These are phyloP conservation scores for Tipula confusa DNA, from an alignment of 2,888 invertebrate species.

Conservation along the genomic window DNA sequence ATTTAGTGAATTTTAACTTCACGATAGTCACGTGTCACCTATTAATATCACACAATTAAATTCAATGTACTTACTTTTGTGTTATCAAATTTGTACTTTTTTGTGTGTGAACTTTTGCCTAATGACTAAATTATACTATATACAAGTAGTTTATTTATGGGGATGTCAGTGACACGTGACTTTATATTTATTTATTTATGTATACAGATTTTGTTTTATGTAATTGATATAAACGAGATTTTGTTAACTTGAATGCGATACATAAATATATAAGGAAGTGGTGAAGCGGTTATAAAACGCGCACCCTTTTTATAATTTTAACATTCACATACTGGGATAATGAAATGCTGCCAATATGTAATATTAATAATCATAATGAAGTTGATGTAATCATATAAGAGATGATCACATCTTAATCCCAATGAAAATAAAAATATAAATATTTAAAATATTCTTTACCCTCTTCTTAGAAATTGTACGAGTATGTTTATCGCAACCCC, in stretches of 20 bases:
- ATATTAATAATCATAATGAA: slow-evolving; percentile 20
- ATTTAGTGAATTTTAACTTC: background rate
- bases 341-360: background rate
- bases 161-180: background rate
- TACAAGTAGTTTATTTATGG: background rate
- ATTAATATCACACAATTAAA: slow-evolving; percentile 29
- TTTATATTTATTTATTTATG: background rate
- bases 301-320: background rate
- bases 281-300: background rate
- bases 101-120: slow-evolving; percentile 25
- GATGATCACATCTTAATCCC: slow-evolving; percentile 15
- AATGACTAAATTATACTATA: slow-evolving; percentile 4
- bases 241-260: background rate
- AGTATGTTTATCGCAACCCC: background rate
- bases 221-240: background rate
- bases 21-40: slow-evolving; percentile 26
- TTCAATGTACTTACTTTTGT: slow-evolving; percentile 20
- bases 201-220: background rate
- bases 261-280: background rate
- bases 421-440: background rate
- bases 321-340: too few species aligned
- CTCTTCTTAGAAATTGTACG: background rate
- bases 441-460: background rate
- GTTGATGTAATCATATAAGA: background rate
- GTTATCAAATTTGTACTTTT: slow-evolving; percentile 16